Conservation (phyloP, 2,113 vertebrate genomes). For the Zapus hudsonius region DNA sequence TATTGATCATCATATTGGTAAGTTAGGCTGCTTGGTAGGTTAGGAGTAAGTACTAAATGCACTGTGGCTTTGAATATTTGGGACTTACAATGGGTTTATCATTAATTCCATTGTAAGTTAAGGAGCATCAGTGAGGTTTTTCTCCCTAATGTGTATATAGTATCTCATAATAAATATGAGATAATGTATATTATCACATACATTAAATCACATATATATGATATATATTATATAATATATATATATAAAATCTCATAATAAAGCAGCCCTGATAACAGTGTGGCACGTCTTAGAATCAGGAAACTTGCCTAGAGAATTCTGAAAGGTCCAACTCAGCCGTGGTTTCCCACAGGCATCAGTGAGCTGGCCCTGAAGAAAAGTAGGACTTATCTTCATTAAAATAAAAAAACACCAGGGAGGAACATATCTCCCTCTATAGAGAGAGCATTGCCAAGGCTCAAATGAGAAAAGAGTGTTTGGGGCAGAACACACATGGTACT, state of each 20-base stretch:
- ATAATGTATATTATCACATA: too few species aligned
- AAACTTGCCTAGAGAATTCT: neutral
- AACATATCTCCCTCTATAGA: neutral
- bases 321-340: neutral
- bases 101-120: too few species aligned
- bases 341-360: neutral
- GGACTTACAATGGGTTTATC: too few species aligned
- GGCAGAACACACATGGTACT: neutral
- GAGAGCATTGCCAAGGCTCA: neutral
- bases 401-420: neutral
- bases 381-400: neutral
- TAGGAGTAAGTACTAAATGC: neutral
- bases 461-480: neutral
- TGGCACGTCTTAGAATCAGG: neutral
- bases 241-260: too few species aligned
- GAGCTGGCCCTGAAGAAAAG: neutral
- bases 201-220: too few species aligned
- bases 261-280: neutral
- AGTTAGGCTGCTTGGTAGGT: too few species aligned
- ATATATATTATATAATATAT: too few species aligned
- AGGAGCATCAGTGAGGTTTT: neutral
- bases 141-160: too few species aligned
- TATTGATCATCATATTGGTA: too few species aligned
- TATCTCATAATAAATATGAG: too few species aligned
- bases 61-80: neutral